Conservation (phyloP, 2,888 invertebrate species). For the Morpho deidamia region DNA sequence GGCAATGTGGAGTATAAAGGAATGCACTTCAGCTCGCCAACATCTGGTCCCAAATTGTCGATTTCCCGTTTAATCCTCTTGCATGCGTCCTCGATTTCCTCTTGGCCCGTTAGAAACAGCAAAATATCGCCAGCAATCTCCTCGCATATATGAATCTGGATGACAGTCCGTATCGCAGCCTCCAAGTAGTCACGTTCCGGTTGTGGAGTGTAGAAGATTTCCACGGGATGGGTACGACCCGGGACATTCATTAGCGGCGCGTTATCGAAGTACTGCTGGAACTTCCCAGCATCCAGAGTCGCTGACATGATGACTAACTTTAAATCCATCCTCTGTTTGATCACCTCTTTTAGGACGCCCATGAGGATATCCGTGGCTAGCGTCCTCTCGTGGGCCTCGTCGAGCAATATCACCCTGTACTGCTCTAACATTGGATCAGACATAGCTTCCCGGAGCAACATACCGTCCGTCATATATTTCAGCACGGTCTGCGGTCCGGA, state of each 20-base stretch:
- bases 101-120: slow-evolving; percentile 89
- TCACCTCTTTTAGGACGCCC: slow-evolving; percentile 99
- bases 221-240: slow-evolving; percentile 76
- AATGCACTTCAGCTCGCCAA: slow-evolving; percentile 98
- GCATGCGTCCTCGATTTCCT: slow-evolving; percentile 99
- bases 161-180: slow-evolving; percentile 97
- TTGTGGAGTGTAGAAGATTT: slow-evolving; percentile 99
- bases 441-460: slow-evolving; percentile 99
- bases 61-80: slow-evolving; percentile 96
- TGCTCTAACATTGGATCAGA: slow-evolving; percentile 98
- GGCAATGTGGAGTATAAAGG: slow-evolving; percentile 99
- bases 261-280: slow-evolving; percentile 99
- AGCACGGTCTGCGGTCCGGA: slow-evolving; percentile 95
- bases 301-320: slow-evolving; percentile 99
- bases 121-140: slow-evolving; percentile 95
- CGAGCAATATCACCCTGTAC: slow-evolving; percentile 96
- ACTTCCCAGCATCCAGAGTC: slow-evolving; percentile 99
- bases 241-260: slow-evolving; percentile 99
- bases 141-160: slow-evolving; percentile 97
- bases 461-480: slow-evolving; percentile 99
- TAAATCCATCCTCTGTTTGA: slow-evolving; percentile 93
- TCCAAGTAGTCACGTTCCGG: slow-evolving; percentile 98
- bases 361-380: slow-evolving; percentile 98
- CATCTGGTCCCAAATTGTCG: slow-evolving; percentile 96
- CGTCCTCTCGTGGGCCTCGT: slow-evolving; percentile 99